Base-by-base conservation (phyloP, 1,140 invertebrate genomes). In the Venustaconcha ellipsiformis region DNA sequence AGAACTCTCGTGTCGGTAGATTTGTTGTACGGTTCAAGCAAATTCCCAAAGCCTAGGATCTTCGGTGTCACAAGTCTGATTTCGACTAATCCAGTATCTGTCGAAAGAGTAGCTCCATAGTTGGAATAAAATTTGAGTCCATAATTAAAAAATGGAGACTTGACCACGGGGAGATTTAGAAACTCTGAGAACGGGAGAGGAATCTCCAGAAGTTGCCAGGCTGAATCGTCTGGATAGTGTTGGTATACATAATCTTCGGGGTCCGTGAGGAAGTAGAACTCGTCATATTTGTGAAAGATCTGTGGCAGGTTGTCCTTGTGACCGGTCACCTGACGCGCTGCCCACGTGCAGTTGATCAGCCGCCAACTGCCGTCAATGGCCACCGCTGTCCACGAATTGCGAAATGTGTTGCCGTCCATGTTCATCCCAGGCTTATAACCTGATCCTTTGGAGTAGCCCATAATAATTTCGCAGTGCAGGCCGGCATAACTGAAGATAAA, bases 361-460 rank as follows among this genome's bases (percentile, higher is more conserved):
- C 88, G 78, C 88, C 88, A 89, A 26, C 82, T 84, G 57, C 86
- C 86, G 65, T 89, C 85, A 55, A 89, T 86, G 57, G 81, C 76
- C 17, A 88, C 87, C 14, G 85, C 87, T 15, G 86, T 89, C 88
- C 88, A 89, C 4, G 88, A 87, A 78, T 89, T 89, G 60, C 88
- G 75, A 68, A 88, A 99, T 95, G 17, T 97, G 96, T 90, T 99
- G 97, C 84, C 97, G 82, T 98, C 96, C 87, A 99, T 99, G 74
- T 94, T 92, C n/a, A 99, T 96, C 1, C 97, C 97, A 0, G 97
- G 97, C 87, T 98, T 96, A 90, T 99, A 99, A 66, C 98, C 98
- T 2, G 98, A 98, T 62, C 97, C 98, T 89, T 99, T 99, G 60
- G 96, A 98, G 90, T 99, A 99, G 20, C 98, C 98, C 89, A 99